Base-by-base conservation (phyloP, 2,113 vertebrate genomes). In the Odontesthes bonariensis region DNA sequence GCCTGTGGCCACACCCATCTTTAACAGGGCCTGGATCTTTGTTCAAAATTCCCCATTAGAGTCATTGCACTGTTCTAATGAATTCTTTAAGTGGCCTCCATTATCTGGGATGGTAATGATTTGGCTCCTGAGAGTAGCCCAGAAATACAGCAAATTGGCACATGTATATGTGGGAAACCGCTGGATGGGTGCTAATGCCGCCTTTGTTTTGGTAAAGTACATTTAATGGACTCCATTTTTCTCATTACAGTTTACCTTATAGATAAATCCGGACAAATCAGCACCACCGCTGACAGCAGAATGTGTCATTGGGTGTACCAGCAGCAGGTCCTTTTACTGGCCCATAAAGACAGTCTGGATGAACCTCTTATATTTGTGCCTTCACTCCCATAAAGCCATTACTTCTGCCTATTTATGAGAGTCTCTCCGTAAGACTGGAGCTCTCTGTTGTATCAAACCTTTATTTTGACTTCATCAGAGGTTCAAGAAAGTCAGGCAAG, bases 1-100 rank as follows among this genome's bases (percentile, higher is more conserved):
- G 88, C 83, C 84, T 40, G 81, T 68, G 59, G 77, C 85, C 87
- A 86, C 91, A 89, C 92, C 89, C 88, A 85, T 86, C 42, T 86
- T 66, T 76, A 83, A 71, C 79, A 77, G 61, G 74, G 66, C 77
- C 76, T 20, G 79, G 64, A 92, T 91, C 91, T 92, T 91, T 89
- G 86, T 90, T 89, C 73, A 84, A 73, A n/a, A 87, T 86, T 69
- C 85, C 83, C 82, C 81, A 86, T 86, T 84, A 86, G 65, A 81
- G 77, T 66, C 77, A 69, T 82, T 80, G 81, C 81, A 72, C 53
- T 46, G 40, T 76, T 77, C 84, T 86, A 90, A 91, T 91, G 83
- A 88, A 88, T 89, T 81, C 79, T 85, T 57, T 77, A 69, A 85
- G 76, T 70, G 74, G 69, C 56, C 67, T 52, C 75, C 81, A 81